Evolutionary conservation across 2,888 invertebrate species (phyloP), one percentile per base, ranked within the genome.

Genomic region (Morinoia aosen): DNA sequence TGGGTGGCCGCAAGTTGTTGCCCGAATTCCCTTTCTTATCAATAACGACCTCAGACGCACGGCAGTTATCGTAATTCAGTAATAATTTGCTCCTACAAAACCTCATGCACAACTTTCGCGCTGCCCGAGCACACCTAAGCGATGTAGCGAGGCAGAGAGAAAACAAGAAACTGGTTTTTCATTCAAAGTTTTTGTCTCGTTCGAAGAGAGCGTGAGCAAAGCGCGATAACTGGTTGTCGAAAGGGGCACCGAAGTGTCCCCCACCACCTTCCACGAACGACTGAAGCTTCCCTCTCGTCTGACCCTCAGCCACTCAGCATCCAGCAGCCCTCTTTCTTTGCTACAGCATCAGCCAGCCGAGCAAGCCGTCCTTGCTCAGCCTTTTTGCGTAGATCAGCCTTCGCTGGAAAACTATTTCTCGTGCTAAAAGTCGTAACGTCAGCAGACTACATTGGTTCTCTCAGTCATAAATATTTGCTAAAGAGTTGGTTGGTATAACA

Each of bases 221-320:
- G 93, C 93, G 93, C 48, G 56, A 93, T 57, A 57, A 93, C 56
- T n/a, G 33, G 93, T 33, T 57, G 57, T 48, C 40, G n/a, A 93
- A 48, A 57, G 58, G 5, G 16, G 57, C 56, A 48, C 39, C 93
- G 58, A 39, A 3, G 57, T 16, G 12, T 57, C 93, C 56, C 57
- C 58, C 93, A 93, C 93, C 39, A 33, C 33, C 12, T 57, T 48
- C 93, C 93, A 93, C 56, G 48, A n/a, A 48, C 93, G 48, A 93
- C 93, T 93, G 93, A 93, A 93, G 93, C 93, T 33, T 93, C 40
- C 93, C 93, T 93, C 93, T 93, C 93, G 25, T 93, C 93, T 93
- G 93, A 93, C 93, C 93, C 93, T 93, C 93, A 93, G 93, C 93
- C 93, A 93, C 57, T 57, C 93, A 93, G 93, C 93, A 93, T 93